These are phyloP conservation scores for Sterna hirundo DNA, from an alignment of 2,113 vertebrate species.

Conservation along the genomic window DNA sequence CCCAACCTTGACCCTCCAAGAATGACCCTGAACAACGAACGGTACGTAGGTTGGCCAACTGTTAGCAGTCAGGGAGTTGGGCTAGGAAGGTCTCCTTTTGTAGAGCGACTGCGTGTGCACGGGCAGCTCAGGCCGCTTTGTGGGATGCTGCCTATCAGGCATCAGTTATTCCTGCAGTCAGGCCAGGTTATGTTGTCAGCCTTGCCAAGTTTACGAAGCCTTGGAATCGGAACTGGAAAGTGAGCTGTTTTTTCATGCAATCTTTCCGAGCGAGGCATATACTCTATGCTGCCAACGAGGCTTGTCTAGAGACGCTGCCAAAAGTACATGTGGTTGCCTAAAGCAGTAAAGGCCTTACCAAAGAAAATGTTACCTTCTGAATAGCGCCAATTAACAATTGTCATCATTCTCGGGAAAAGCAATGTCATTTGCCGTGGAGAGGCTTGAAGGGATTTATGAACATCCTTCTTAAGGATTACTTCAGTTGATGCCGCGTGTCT, in stretches of 20 bases:
- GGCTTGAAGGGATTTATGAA: neutral
- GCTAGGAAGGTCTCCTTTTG: neutral
- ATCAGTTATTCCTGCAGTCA: conserved; percentile 25
- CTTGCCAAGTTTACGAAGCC: neutral
- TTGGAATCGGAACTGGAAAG: conserved; percentile 51
- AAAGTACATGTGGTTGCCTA: conserved; percentile 24
- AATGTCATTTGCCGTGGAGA: rapidly evolving
- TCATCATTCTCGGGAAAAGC: neutral
- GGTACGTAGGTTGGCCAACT: conserved; percentile 67
- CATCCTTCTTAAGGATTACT: neutral
- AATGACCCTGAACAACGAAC: conserved; percentile 95
- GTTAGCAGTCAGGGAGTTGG: too few species aligned
- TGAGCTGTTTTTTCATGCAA: neutral
- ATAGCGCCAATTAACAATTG: neutral
- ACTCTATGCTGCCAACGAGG: neutral
- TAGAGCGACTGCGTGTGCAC: neutral
- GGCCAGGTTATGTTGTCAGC: neutral
- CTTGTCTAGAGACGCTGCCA: conserved; percentile 40
- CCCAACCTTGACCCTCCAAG: conserved; percentile 96
- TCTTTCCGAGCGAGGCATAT: conserved; percentile 33
- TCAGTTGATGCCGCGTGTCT: neutral
- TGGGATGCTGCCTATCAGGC: conserved; percentile 1
- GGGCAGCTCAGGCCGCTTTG: neutral
- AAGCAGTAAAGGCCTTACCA: conserved; percentile 33
- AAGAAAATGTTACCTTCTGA: conserved; percentile 39